Percentiles rank a stretch among this genome's conserved stretches.
Conservation (phyloP, 2,888 invertebrate species). For the Chaetogeoica ovagalla region DNA sequence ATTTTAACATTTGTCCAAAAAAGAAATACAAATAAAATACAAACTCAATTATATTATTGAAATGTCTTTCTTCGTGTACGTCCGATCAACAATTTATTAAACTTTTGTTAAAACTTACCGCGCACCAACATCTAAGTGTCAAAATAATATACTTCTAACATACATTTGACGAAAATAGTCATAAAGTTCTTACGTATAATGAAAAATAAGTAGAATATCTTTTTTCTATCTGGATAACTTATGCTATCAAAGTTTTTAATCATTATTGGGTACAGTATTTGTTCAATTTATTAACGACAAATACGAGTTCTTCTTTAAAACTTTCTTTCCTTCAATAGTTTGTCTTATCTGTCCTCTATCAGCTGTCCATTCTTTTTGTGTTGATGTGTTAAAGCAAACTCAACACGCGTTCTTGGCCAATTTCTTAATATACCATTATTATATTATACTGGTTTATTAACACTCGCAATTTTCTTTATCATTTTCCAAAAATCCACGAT, state of each 20-base stretch:
- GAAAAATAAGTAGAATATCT: neutral
- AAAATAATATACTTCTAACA: no score
- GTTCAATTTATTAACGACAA: slow-evolving; percentile 2
- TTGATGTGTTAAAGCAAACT: neutral
- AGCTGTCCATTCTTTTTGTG: neutral
- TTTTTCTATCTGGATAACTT: neutral
- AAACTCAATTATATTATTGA: no score
- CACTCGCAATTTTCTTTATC: neutral
- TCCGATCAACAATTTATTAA: no score
- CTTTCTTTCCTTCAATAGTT: neutral
- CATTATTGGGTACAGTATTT: neutral
- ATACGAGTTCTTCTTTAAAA: neutral
- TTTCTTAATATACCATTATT: neutral
- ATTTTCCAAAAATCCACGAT: neutral
- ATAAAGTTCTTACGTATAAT: neutral
- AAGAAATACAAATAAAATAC: no score
- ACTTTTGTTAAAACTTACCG: no score
- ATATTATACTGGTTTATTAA: neutral
- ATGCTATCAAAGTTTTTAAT: neutral
- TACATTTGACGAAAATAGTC: no score
- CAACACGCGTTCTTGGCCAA: neutral
- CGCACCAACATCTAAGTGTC: no score
- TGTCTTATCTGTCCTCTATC: neutral
- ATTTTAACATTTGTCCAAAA: no score
- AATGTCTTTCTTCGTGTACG: no score